Evolutionary conservation across 2,888 invertebrate species (phyloP), one percentile per base, ranked within the genome.

Genomic region (Coremacera marginata): DNA sequence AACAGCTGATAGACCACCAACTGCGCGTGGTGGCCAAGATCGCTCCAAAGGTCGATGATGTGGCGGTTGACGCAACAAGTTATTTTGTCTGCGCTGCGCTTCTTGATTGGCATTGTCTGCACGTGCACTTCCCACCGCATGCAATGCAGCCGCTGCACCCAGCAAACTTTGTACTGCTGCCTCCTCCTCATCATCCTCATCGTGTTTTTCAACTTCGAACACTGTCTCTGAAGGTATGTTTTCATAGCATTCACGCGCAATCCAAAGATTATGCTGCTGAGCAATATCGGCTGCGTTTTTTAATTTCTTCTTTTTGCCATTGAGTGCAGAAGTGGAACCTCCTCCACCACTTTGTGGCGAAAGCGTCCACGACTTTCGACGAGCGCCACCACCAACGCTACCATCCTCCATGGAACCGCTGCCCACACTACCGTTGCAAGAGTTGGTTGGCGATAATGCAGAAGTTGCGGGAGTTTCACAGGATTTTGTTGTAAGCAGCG

Each of bases 21-120:
- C 22, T 9, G 82, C 95, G 92, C 86, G 93, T 3, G 95, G 94
- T 27, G 95, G 95, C 86, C 91, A 91, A 0, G 92, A 93, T 80
- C 95, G 91, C 85, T 96, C 95, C 80, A 96, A 89, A 14, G 96
- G 95, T 82, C 93, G 92, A 88, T 96, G 96, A 60, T 83, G 84
- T 0, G 85, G 86, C 0, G 86, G 85, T 34, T 88, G 88, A 0
- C 83, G 82, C 49, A 87, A 75, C 8, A 34, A 55, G 78, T 84
- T 83, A n/a, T 82, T 83, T 51, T 85, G 84, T 0, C 84, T 79
- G 14, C 82, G 80, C 9, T 83, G 82, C 25, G 82, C 80, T 11
- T 78, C 75, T 60, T 70, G 76, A 11, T 25, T 77, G 62, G 63
- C 74, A 5, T 79, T 76, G 9, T 52, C 60, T 14, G n/a, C 34